phyloP scores from a whole-genome alignment of 2,888 invertebrate genomes.

The Laspeyria flexula region DNA sequence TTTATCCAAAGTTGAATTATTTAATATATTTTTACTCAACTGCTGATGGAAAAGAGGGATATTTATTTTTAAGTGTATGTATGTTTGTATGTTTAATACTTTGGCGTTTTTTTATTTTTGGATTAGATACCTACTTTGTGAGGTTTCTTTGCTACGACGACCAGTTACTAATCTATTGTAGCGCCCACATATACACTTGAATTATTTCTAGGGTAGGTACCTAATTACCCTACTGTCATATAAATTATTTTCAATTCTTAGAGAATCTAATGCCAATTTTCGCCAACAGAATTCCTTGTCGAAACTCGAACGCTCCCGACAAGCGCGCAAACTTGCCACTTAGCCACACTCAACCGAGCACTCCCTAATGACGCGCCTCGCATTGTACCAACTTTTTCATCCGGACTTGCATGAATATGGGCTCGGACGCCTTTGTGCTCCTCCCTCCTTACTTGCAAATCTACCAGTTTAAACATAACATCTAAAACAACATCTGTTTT shows the following conservation, averaged over 20 bases:
- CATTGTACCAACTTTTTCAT: constrained; percentile 71
- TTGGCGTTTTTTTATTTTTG: too few species aligned
- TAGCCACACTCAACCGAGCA: constrained; percentile 51
- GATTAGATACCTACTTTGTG: too few species aligned
- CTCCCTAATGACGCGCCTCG: constrained; percentile 65
- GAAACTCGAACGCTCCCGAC: constrained; percentile 37
- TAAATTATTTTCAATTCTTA: background rate
- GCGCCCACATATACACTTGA: too few species aligned
- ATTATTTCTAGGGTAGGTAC: too few species aligned
- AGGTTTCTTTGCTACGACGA: too few species aligned
- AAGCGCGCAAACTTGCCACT: constrained; percentile 63
- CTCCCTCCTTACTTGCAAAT: constrained; percentile 48
- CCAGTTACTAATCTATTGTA: too few species aligned
- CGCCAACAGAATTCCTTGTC: constrained; percentile 23
- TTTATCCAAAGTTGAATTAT: too few species aligned
- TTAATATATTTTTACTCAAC: too few species aligned
- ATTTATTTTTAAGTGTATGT: too few species aligned
- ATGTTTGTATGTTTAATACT: too few species aligned
- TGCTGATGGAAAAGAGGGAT: too few species aligned
- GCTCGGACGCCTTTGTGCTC: constrained; percentile 55
- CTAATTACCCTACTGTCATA: too few species aligned
- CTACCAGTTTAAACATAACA: constrained; percentile 18
- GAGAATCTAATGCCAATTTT: constrained; percentile 20
- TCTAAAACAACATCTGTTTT: background rate
- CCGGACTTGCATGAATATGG: constrained; percentile 67